A percentile compares a stretch with the other conserved stretches of the same genome.
Evolutionary conservation across 2,888 invertebrate genomes (phyloP).

Genomic region (Melanophora roralis): DNA sequence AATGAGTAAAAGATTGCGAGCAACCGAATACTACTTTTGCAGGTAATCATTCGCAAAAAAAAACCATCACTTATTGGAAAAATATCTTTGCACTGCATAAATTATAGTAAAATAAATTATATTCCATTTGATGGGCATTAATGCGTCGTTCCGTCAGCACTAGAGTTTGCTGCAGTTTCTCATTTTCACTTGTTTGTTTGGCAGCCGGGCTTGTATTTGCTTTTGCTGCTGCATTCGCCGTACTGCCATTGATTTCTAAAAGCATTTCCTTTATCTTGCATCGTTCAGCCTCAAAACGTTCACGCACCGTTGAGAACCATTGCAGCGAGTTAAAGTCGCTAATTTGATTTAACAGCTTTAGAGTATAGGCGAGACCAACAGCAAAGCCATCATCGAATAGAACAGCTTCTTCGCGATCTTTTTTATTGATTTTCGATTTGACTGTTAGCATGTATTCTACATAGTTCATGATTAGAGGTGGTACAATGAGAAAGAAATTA

Average conservation of each 20-base stretch:
- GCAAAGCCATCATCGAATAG: constrained; percentile 99
- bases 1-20: too few relatives aligned
- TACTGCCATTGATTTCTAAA: constrained; percentile 84
- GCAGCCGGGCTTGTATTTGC: constrained; percentile 69
- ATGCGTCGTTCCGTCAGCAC: constrained; percentile 92
- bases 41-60: not conserved
- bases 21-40: too few relatives aligned
- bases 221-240: constrained; percentile 78
- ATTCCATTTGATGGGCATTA: constrained; percentile 88
- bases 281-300: constrained; percentile 84
- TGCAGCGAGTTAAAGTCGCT: constrained; percentile 92
- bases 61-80: constrained; percentile 81
- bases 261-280: constrained; percentile 77
- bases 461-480: constrained; percentile 95
- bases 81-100: constrained; percentile 96
- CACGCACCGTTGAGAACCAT: constrained; percentile 94
- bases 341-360: constrained; percentile 92
- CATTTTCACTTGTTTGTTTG: constrained; percentile 76
- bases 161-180: constrained; percentile 94
- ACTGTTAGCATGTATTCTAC: constrained; percentile 94
- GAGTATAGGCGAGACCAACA: constrained; percentile 94
- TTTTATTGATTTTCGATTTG: constrained; percentile 95
- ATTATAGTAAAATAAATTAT: constrained; percentile 92
- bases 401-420: constrained; percentile 83
- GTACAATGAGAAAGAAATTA: constrained; percentile 95